Conservation (phyloP, 2,797 vertebrate species). For the Triplophysa bombifrons region DNA sequence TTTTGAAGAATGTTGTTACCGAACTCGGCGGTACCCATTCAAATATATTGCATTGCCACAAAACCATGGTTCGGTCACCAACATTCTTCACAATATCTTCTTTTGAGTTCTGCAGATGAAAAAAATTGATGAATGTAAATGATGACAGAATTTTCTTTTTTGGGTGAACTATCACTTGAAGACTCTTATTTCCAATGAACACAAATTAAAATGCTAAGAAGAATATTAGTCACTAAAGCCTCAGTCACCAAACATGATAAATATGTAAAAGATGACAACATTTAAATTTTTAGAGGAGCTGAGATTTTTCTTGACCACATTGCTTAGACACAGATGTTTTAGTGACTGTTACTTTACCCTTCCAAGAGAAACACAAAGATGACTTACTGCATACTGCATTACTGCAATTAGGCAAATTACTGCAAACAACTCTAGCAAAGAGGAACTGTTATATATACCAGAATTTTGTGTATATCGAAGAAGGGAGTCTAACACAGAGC, state of each 20-base stretch:
- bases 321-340: neutral
- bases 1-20: neutral
- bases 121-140: too few relatives aligned
- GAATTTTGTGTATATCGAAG: slow-evolving; percentile 19
- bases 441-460: neutral
- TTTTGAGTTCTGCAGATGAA: too few relatives aligned
- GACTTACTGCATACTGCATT: too few relatives aligned
- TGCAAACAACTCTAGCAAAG: neutral
- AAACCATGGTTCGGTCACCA: neutral
- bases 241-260: too few relatives aligned
- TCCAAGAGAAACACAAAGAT: neutral
- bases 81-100: too few relatives aligned
- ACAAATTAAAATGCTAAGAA: too few relatives aligned
- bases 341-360: neutral
- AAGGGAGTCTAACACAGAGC: slow-evolving; percentile 26
- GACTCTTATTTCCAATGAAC: too few relatives aligned
- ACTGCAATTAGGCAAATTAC: neutral
- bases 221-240: too few relatives aligned
- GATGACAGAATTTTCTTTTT: too few relatives aligned
- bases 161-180: too few relatives aligned
- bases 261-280: neutral
- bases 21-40: neutral
- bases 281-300: too few relatives aligned
- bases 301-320: neutral
- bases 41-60: neutral